Conservation (phyloP, 92 coral and sea anemone species). For the Blastomussa wellsi region DNA sequence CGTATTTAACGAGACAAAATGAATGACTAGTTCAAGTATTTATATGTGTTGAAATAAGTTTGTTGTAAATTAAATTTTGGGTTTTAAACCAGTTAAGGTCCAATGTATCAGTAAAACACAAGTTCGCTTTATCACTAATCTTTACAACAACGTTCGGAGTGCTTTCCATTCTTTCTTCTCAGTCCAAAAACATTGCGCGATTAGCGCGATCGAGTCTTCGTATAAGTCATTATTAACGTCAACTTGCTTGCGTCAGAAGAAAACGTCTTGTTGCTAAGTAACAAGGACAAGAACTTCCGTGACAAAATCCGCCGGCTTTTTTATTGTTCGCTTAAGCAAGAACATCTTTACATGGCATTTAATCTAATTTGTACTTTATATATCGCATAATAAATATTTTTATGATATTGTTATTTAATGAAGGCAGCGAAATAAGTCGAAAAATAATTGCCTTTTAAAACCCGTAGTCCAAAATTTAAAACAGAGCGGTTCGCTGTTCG, state of each 20-base stretch:
- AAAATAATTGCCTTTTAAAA: not conserved
- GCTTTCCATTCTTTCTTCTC: not conserved
- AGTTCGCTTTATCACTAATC: not conserved
- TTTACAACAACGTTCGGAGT: not conserved
- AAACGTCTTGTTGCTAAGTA: not conserved
- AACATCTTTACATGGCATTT: not conserved
- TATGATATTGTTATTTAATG: not conserved
- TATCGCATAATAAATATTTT: not conserved
- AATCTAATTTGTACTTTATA: not conserved
- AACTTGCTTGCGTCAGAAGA: not conserved
- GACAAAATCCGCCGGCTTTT: not conserved
- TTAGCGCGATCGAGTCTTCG: not conserved
- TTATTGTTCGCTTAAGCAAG: not conserved
- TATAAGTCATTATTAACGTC: not conserved
- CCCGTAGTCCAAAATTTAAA: not conserved
- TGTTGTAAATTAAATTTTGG: not conserved
- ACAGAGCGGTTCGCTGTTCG: not conserved
- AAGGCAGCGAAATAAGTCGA: not conserved
- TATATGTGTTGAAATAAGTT: not conserved
- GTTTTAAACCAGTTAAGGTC: not conserved
- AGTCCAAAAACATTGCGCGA: not conserved
- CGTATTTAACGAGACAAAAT: slow-evolving; percentile 3
- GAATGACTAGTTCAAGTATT: not conserved
- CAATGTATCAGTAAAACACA: not conserved
- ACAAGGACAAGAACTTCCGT: not conserved